Percentiles rank a stretch among this genome's conserved stretches.
Conservation (phyloP, 2,888 invertebrate species). For the Tuberolachnus salignus region DNA sequence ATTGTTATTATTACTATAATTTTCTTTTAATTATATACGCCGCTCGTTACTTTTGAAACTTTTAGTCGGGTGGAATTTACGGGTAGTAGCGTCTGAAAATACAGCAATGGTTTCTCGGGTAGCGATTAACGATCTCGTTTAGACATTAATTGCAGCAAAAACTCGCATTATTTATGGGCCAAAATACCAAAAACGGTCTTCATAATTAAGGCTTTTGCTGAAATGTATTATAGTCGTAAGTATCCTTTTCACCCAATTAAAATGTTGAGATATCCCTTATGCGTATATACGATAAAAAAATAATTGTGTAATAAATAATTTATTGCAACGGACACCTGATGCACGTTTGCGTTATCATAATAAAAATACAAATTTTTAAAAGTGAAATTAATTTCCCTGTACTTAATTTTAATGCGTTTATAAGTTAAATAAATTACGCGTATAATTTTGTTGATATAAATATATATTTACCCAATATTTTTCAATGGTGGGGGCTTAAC, state of each 20-base stretch:
- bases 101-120: slow-evolving; percentile 3
- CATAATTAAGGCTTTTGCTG: slow-evolving; percentile 52
- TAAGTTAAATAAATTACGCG: too few relatives aligned
- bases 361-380: not conserved
- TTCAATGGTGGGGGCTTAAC: too few relatives aligned
- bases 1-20: slow-evolving; percentile 22
- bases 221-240: slow-evolving; percentile 11
- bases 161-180: slow-evolving; percentile 47
- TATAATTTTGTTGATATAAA: too few relatives aligned
- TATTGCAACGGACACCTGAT: slow-evolving; percentile 27
- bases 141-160: slow-evolving; percentile 46
- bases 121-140: slow-evolving; percentile 53
- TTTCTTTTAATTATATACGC: slow-evolving; percentile 35
- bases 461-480: too few relatives aligned
- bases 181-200: slow-evolving; percentile 48
- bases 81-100: slow-evolving; percentile 7
- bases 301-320: slow-evolving; percentile 45
- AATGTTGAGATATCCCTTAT: slow-evolving; percentile 17
- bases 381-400: too few relatives aligned
- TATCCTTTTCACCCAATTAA: slow-evolving; percentile 53
- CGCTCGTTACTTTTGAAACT: slow-evolving; percentile 35
- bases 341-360: not conserved
- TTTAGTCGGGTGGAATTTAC: slow-evolving; percentile 25
- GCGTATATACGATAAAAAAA: slow-evolving; percentile 33
- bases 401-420: too few relatives aligned